Percentiles rank a stretch among this genome's conserved stretches.
These are phyloP conservation scores for Anoura caudifer DNA, from an alignment of 2,113 vertebrate species.

Conservation along the genomic window DNA sequence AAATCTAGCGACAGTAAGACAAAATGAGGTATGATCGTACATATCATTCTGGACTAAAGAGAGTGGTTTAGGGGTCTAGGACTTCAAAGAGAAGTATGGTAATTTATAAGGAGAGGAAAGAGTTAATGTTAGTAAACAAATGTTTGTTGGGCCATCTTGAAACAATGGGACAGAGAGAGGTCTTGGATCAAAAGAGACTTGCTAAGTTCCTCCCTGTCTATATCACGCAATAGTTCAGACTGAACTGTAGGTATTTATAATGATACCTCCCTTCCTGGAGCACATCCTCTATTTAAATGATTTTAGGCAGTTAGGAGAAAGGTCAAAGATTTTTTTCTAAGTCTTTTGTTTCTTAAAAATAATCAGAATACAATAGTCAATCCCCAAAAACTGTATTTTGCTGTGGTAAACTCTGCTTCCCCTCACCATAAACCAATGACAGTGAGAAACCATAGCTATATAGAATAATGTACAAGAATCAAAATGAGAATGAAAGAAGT, in stretches of 20 bases:
- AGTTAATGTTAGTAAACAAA: no score
- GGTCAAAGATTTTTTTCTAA: no score
- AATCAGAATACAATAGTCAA: no score
- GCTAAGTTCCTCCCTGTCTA: not conserved
- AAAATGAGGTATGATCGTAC: not conserved
- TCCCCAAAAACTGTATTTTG: no score
- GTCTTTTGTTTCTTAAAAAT: no score
- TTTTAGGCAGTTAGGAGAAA: no score
- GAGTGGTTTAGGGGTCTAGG: no score
- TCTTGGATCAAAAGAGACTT: not conserved
- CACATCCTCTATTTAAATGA: not conserved
- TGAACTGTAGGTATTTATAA: not conserved
- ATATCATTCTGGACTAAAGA: no score
- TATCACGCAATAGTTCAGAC: not conserved
- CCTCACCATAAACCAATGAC: not conserved
- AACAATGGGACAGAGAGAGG: not conserved
- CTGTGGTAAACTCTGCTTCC: not conserved
- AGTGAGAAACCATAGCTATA: not conserved
- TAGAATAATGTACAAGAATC: not conserved
- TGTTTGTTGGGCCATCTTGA: not conserved
- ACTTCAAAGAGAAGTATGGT: no score
- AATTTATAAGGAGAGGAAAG: no score
- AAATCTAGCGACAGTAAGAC: not conserved
- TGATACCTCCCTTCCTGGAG: not conserved
- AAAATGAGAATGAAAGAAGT: not conserved